Conservation (phyloP, 2,113 vertebrate species). For the Aphelocoma coerulescens region DNA sequence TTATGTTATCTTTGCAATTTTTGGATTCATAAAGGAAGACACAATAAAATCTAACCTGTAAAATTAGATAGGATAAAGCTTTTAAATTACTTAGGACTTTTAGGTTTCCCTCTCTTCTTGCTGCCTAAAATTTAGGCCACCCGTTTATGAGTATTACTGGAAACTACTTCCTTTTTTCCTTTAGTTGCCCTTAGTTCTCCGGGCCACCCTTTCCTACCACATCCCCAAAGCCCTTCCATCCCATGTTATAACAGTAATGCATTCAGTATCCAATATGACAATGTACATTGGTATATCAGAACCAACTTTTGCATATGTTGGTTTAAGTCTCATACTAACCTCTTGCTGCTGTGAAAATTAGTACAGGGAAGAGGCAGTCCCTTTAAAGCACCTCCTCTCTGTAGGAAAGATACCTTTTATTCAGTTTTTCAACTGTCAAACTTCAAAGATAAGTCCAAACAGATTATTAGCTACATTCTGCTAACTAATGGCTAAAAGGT, state of each 20-base stretch:
- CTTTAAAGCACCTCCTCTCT: background rate
- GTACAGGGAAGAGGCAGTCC: background rate
- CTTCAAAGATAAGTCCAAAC: background rate
- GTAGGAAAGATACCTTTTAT: background rate
- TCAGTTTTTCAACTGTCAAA: background rate
- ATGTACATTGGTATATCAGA: background rate
- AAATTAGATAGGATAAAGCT: background rate
- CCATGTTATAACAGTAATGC: background rate
- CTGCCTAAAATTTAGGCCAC: background rate
- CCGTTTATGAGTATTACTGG: background rate
- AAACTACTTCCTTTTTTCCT: background rate
- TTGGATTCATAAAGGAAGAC: background rate
- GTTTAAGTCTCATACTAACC: background rate
- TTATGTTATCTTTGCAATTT: background rate
- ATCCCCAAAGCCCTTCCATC: background rate
- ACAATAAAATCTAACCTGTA: background rate
- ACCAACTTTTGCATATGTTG: background rate
- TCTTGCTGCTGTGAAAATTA: background rate
- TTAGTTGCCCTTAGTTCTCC: background rate
- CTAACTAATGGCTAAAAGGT: background rate
- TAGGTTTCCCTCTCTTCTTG: background rate
- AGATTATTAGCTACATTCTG: background rate
- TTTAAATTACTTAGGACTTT: background rate
- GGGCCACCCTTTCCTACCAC: background rate
- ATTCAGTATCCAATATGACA: background rate